phyloP scores from a whole-genome alignment of 2,888 invertebrate genomes.

The Ophion obscuratus region DNA sequence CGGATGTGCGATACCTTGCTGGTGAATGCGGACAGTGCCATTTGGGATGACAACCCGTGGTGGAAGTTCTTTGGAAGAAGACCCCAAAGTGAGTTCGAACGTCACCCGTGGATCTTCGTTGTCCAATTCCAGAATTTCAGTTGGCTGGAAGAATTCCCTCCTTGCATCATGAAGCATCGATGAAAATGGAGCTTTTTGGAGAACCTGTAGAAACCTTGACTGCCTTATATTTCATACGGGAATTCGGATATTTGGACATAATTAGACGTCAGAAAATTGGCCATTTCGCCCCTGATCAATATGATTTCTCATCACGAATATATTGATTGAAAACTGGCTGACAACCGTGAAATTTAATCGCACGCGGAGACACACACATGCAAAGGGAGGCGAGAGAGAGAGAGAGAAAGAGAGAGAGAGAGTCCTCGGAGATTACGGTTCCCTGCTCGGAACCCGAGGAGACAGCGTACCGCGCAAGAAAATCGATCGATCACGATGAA shows the following conservation, averaged over 20 bases:
- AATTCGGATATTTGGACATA: conserved; percentile 21
- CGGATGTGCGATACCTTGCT: neutral
- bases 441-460: conserved; percentile 6
- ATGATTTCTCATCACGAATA: conserved; percentile 31
- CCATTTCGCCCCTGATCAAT: conserved; percentile 13
- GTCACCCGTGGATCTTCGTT: neutral
- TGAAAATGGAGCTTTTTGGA: neutral
- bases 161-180: neutral
- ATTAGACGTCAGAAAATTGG: conserved; percentile 27
- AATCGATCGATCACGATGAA: conserved; percentile 64
- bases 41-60: neutral
- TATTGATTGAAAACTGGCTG: conserved; percentile 44
- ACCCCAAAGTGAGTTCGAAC: no score
- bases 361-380: neutral
- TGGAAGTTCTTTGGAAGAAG: neutral
- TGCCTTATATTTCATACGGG: neutral
- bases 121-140: neutral
- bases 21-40: neutral
- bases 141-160: neutral
- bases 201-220: neutral
- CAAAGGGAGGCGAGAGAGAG: neutral
- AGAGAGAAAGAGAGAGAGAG: neutral
- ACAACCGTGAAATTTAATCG: conserved; percentile 65
- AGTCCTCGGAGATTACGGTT: conserved; percentile 53
- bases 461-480: conserved; percentile 35